Evolutionary conservation across 2,113 vertebrate species (phyloP).

Genomic region (Crotalus viridis): DNA sequence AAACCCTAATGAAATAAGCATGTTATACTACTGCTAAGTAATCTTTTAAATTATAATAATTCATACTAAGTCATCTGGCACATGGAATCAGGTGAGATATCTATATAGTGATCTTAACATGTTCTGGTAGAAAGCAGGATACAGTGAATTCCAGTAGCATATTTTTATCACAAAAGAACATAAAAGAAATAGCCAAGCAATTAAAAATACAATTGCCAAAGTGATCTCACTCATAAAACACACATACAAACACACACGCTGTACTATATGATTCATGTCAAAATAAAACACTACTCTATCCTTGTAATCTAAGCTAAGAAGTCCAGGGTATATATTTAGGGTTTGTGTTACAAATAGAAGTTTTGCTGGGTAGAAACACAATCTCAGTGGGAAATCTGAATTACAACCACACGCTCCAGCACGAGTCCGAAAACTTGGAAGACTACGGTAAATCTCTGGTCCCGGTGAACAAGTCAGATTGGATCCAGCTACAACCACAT

Average conservation of each 20-base stretch:
- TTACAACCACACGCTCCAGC: not conserved
- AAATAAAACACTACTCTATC: not conserved
- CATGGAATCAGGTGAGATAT: not conserved
- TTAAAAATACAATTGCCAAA: not conserved
- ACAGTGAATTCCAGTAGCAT: not conserved
- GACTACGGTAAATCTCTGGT: not conserved
- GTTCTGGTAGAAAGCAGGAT: not conserved
- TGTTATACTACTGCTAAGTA: fast-evolving
- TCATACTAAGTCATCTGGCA: not conserved
- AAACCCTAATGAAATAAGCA: not conserved
- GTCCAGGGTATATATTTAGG: not conserved
- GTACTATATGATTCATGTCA: not conserved
- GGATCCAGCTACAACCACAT: not conserved
- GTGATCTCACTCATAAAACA: not conserved
- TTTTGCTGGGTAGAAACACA: not conserved
- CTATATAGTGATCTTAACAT: not conserved
- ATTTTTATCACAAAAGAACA: not conserved
- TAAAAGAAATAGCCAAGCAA: not conserved
- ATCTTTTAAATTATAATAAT: not conserved
- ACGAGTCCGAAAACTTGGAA: not conserved
- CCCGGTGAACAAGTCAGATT: not conserved
- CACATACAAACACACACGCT: not conserved
- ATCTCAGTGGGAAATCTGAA: not conserved
- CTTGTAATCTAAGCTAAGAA: not conserved
- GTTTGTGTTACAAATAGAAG: not conserved